Conservation (phyloP, 2,888 invertebrate genomes). For the Drosophila longiperda region DNA sequence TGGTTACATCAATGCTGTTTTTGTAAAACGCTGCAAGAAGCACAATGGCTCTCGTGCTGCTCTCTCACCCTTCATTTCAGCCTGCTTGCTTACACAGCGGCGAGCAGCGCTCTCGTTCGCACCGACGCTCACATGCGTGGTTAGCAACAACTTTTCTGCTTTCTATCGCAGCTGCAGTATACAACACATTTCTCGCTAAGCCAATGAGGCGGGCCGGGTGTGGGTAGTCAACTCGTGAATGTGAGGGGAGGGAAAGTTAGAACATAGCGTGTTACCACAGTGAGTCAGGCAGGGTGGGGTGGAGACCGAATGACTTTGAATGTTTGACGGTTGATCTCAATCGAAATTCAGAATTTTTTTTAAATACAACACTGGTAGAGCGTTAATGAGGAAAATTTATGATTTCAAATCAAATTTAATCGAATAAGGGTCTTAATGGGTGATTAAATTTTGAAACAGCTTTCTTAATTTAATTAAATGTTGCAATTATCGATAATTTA, state of each 20-base stretch:
- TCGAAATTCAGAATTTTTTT: not conserved
- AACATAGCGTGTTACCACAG: slow-evolving; percentile 11
- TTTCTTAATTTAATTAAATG: not conserved
- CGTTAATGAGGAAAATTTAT: not conserved
- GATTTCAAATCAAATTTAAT: not conserved
- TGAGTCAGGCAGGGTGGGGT: not conserved
- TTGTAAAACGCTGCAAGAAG: slow-evolving; percentile 39
- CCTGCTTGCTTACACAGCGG: slow-evolving; percentile 18
- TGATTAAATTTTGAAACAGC: not conserved
- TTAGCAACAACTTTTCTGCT: slow-evolving; percentile 83
- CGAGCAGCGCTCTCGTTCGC: slow-evolving; percentile 56
- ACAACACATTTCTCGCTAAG: slow-evolving; percentile 45
- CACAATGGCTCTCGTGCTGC: slow-evolving; percentile 11
- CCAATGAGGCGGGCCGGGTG: slow-evolving; percentile 34
- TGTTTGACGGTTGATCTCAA: slow-evolving; percentile 18
- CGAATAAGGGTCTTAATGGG: not conserved
- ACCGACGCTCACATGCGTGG: slow-evolving; percentile 71
- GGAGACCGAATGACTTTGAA: not conserved
- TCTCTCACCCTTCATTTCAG: slow-evolving; percentile 17
- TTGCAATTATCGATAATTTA: not conserved
- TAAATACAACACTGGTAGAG: not conserved
- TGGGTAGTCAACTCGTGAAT: not conserved
- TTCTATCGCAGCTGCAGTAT: slow-evolving; percentile 47
- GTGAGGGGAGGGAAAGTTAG: not conserved
- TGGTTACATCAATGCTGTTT: slow-evolving; percentile 51